Conservation (phyloP, 2,888 invertebrate species). For the Drosophila longiperda region DNA sequence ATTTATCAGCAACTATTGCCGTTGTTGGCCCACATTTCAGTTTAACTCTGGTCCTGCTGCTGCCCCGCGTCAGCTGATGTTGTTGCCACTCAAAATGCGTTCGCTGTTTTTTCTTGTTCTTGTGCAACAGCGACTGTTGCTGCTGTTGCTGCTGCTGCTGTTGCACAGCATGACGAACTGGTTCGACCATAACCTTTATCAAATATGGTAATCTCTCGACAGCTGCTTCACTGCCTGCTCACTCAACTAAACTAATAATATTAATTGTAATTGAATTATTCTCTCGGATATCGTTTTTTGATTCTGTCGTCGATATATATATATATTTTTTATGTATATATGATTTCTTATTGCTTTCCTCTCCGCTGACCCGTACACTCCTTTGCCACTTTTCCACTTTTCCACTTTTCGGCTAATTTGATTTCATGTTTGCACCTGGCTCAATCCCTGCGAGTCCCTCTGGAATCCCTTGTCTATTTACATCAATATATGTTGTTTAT, state of each 20-base stretch:
- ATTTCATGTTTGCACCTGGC: constrained; percentile 12
- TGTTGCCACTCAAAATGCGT: constrained; percentile 20
- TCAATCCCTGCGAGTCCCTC: constrained; percentile 8
- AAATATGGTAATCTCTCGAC: constrained; percentile 1
- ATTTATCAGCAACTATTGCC: constrained; percentile 35
- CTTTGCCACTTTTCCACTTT: constrained; percentile 13
- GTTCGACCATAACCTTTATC: constrained; percentile 49
- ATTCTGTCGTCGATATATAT: neutral
- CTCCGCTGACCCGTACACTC: constrained; percentile 5
- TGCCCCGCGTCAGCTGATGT: constrained; percentile 30
- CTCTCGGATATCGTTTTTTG: constrained; percentile 5
- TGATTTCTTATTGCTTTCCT: constrained; percentile 10
- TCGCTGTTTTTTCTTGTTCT: constrained; percentile 7
- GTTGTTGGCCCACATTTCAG: constrained; percentile 48
- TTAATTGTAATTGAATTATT: constrained; percentile 30
- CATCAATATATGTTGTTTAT: constrained; percentile 5
- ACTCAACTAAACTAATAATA: constrained; percentile 32
- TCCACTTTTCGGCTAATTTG: constrained; percentile 28
- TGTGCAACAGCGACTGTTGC: constrained; percentile 21
- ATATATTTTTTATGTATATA: no score
- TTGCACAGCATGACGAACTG: constrained; percentile 56
- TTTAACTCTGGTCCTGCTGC: constrained; percentile 50
- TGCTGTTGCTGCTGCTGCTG: constrained; percentile 41
- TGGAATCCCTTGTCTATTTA: constrained; percentile 17
- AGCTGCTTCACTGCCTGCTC: neutral